Evolutionary conservation across 1,140 invertebrate genomes (phyloP).

Genomic region (Drosophila tristis): DNA sequence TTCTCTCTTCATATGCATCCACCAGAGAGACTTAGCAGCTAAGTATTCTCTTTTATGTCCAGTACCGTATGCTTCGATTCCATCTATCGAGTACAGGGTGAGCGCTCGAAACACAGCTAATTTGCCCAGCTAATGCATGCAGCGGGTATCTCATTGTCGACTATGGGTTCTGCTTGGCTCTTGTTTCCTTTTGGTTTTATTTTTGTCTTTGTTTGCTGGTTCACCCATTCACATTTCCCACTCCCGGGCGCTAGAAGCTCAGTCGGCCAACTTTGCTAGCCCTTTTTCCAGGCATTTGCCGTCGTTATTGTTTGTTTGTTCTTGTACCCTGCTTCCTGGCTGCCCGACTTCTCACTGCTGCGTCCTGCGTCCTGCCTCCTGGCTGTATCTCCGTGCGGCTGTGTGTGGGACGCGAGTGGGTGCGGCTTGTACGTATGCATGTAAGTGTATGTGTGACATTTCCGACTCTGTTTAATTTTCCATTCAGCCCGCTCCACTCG

Average conservation of each 20-base stretch:
- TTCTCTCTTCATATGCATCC: too few relatives aligned
- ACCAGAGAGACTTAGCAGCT: too few relatives aligned
- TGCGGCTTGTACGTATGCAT: conserved; percentile 58
- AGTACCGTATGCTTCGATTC: too few relatives aligned
- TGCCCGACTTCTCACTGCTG: not conserved
- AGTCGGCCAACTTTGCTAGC: conserved; percentile 70
- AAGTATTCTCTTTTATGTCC: too few relatives aligned
- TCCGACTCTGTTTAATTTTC: conserved; percentile 80
- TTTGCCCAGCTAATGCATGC: too few relatives aligned
- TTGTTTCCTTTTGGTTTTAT: not conserved
- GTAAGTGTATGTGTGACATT: conserved; percentile 67
- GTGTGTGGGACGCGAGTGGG: conserved; percentile 27
- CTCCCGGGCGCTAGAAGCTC: conserved; percentile 28
- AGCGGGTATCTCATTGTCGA: too few relatives aligned
- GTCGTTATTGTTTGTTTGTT: conserved; percentile 81
- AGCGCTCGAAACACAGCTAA: too few relatives aligned
- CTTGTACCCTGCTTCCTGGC: conserved; percentile 23
- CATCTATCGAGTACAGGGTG: too few relatives aligned
- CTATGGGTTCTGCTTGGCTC: too few relatives aligned
- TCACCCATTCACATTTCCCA: conserved; percentile 25
- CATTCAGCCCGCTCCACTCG: conserved; percentile 59
- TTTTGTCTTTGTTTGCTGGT: too few relatives aligned
- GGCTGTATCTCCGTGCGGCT: conserved; percentile 47
- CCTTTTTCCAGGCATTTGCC: conserved; percentile 78
- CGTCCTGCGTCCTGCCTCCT: conserved; percentile 33